These are phyloP conservation scores for Bombus consobrinus DNA, from an alignment of 1,140 invertebrate species.

Conservation along the genomic window DNA sequence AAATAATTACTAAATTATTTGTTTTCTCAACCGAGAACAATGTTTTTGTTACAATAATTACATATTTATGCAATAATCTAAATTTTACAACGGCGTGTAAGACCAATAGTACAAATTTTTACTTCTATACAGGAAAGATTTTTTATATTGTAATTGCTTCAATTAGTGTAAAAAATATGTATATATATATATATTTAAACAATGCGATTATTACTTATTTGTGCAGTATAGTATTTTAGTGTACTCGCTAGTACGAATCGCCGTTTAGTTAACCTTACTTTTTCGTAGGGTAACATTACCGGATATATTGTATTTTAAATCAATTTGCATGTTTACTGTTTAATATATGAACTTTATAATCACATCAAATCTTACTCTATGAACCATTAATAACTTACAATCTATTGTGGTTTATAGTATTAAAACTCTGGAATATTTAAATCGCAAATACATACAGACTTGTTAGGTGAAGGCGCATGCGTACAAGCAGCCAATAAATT, in stretches of 20 bases:
- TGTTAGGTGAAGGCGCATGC: constrained; percentile 26
- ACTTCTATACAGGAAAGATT: neutral
- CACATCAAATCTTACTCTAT: neutral
- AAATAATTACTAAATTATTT: neutral
- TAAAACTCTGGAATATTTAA: constrained; percentile 4
- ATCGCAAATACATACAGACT: constrained; percentile 17
- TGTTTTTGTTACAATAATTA: neutral
- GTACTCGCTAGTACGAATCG: constrained; percentile 28
- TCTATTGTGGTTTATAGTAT: constrained; percentile 1
- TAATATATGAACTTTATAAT: neutral
- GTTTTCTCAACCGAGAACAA: neutral
- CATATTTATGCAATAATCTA: neutral
- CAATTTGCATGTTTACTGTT: neutral
- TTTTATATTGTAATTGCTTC: neutral
- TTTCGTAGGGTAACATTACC: neutral
- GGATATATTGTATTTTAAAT: neutral
- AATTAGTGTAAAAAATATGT: neutral
- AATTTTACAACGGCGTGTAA: neutral
- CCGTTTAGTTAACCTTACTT: constrained; percentile 46
- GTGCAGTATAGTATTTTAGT: neutral
- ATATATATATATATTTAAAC: neutral
- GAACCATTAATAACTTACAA: constrained; percentile 9
- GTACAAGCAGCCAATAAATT: constrained; percentile 39
- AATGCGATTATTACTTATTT: neutral
- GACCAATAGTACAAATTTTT: neutral